Evolutionary conservation across 53 echinoderm and acorn worm genomes (phyloP).

Genomic region (Actinopyga echinites): DNA sequence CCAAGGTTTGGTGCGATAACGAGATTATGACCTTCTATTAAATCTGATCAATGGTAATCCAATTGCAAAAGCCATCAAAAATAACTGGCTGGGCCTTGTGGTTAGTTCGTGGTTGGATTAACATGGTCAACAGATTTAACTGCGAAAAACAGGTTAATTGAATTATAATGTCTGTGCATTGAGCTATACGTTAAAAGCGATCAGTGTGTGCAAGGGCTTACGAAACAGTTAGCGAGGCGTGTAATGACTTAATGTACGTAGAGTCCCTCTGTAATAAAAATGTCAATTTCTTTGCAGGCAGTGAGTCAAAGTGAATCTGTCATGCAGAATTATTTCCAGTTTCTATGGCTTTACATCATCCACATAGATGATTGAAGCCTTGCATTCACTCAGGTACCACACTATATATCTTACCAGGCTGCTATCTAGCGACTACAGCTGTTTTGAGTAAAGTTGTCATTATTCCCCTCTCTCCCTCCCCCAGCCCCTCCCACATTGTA

Average conservation of each 20-base stretch:
- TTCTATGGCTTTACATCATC: not conserved
- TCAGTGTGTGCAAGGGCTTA: not conserved
- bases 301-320: constrained; percentile 14
- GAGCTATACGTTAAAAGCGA: constrained; percentile 27
- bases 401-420: too few species aligned
- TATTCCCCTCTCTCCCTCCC: too few species aligned
- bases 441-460: too few species aligned
- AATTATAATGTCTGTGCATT: constrained; percentile 35
- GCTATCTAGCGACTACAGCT: too few species aligned
- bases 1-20: constrained; percentile 18
- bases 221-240: not conserved
- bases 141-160: constrained; percentile 40
- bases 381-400: too few species aligned
- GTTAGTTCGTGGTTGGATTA: constrained; percentile 29
- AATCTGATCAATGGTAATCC: constrained; percentile 37
- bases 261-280: constrained; percentile 17
- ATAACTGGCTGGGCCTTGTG: constrained; percentile 2
- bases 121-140: constrained; percentile 40
- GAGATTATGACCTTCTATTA: constrained; percentile 35
- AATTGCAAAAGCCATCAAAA: constrained; percentile 19
- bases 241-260: constrained; percentile 39
- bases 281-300: constrained; percentile 27
- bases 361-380: too few species aligned
- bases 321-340: constrained; percentile 21
- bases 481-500: too few species aligned